These are phyloP conservation scores for Epinotia brunnichana DNA, from an alignment of 2,888 invertebrate species.

Conservation along the genomic window DNA sequence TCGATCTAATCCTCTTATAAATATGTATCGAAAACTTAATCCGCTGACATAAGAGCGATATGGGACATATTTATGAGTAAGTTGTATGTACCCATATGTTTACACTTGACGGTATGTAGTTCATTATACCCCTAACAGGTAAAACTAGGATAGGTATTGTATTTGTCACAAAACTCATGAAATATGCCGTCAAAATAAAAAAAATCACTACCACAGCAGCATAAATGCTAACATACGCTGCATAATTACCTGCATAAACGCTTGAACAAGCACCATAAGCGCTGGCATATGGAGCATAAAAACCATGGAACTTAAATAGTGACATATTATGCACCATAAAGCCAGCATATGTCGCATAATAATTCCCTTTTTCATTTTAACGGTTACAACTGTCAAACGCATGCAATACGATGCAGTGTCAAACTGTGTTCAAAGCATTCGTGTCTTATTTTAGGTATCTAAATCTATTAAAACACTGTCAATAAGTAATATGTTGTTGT, in stretches of 20 bases:
- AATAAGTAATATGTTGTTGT: neutral
- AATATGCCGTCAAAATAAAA: constrained; percentile 5
- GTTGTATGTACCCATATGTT: no score
- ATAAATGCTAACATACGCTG: neutral
- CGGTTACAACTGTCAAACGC: constrained; percentile 9
- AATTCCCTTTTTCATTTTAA: neutral
- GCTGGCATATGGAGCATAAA: no score
- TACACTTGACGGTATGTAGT: no score
- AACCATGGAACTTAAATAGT: no score
- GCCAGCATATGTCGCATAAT: no score
- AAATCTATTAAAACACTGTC: neutral
- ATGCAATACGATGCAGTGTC: constrained; percentile 38
- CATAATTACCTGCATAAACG: neutral
- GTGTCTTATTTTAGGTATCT: neutral
- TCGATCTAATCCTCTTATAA: no score
- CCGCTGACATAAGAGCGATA: no score
- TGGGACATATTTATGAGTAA: no score
- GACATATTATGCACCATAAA: no score
- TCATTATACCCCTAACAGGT: constrained; percentile 5
- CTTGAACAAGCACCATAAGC: neutral
- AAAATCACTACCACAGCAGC: neutral
- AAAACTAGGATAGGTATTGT: neutral
- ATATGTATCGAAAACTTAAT: no score
- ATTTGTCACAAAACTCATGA: neutral
- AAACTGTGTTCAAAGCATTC: constrained; percentile 7